Base-by-base conservation (phyloP, 2,888 invertebrate genomes). In the Deroplatys truncata region DNA sequence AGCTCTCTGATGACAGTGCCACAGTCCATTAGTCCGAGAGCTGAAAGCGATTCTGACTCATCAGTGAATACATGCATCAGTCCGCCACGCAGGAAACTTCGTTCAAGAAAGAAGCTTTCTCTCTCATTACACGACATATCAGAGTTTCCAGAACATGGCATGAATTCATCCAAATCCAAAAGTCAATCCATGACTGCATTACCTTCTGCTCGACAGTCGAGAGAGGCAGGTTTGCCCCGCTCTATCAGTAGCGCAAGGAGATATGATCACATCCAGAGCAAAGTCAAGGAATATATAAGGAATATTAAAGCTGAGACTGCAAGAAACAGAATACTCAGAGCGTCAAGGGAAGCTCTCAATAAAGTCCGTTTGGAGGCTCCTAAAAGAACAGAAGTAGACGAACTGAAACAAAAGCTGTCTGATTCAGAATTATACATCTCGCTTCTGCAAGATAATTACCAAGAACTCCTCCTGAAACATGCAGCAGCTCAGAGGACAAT, bases 181-280 rank as follows among this genome's bases (percentile, higher is more conserved):
- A 90, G 88, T 49, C 90, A 88, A 10, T 90, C 90, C 4, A 86
- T 90, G 56, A 90, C 86, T 29, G 88, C 90, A 20, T 82, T 88
- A 85, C 49, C 91, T 82, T 91, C 91, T 29, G 91, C 90, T 49
- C 91, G 91, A 15, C 90, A 91, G 84, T 91, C 91, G 16, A 92
- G 91, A 90, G 92, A 92, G 87, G 91, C 92, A 9, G 92, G 92
- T 28, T 91, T 92, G 89, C 91, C 91, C 35, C 90, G 91, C 29
- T 92, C 92, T 35, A 89, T 84, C 15, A 91, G 91, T n/a, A 88
- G 82, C 4, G 8, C 29, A 13, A 91, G 91, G 56, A 91, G 91
- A 35, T 92, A 92, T 90, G 92, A 92, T 82, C 92, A 92, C 90
- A 91, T 92, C 89, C 91, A 91, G 89, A 92, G 92, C 90, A 92